Evolutionary conservation across 2,113 vertebrate species (phyloP).

Genomic region (Crypturellus undulatus): DNA sequence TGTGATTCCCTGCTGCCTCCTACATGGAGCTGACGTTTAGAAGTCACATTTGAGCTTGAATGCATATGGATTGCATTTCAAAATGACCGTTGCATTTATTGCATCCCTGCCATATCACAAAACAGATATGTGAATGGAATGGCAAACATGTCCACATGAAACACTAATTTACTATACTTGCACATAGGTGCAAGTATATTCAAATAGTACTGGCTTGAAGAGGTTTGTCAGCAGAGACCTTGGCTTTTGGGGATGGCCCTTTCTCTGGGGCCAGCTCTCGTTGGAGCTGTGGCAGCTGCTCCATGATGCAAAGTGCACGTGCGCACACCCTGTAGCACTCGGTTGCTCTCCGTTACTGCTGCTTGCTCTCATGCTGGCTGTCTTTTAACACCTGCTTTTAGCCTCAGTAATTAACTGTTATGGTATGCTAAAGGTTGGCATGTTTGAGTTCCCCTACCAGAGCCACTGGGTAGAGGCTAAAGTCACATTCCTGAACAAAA

Average conservation of each 20-base stretch:
- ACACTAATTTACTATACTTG: neutral
- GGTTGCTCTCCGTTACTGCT: neutral
- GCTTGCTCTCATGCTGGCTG: neutral
- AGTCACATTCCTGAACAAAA: neutral
- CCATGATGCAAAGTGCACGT: neutral
- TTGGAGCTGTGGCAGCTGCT: neutral
- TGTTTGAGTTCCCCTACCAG: neutral
- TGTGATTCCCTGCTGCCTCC: neutral
- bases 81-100: neutral
- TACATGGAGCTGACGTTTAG: neutral
- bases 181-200: neutral
- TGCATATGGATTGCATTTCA: neutral
- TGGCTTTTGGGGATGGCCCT: neutral
- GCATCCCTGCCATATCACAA: no score
- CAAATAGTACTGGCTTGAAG: neutral
- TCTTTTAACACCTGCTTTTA: neutral
- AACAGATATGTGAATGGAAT: neutral
- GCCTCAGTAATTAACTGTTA: neutral
- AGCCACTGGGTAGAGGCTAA: neutral
- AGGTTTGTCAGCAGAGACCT: neutral
- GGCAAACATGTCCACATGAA: neutral
- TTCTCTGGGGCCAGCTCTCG: neutral
- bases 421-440: neutral
- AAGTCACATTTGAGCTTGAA: neutral
- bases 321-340: neutral